Evolutionary conservation across 2,113 vertebrate genomes (phyloP), one percentile per base, ranked within the genome.

Genomic region (Tetraodon nigroviridis): DNA sequence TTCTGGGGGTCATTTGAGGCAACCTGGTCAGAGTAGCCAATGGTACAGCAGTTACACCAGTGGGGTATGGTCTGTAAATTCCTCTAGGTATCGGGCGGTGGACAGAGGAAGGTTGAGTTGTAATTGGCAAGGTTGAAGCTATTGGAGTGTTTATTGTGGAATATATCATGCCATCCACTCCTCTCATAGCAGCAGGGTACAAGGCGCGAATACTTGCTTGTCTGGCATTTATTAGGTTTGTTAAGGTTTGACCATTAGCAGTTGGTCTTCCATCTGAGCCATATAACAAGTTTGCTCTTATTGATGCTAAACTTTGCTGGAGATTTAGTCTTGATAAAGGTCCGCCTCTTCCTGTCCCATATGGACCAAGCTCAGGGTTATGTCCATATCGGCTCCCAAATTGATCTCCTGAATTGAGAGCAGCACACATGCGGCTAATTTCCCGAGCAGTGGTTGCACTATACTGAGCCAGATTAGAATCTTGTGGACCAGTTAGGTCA

Each of bases 61-160:
- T 88, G 7, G 90, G 84, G 0, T 93, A 96, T 64, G 95, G 93
- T 74, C 94, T 91, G 50, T 95, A 97, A 20, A 95, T 83, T 81
- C 92, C 91, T 44, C 92, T 93, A 54, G 96, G 89, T 90, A 95
- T 92, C 50, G 95, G 93, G 46, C 90, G 90, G 45, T 98, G 64
- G 22, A 94, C 94, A 0, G 96, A 92, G 32, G 92, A 87, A 0
- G 97, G 97, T 82, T 99, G 97, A 29, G 97, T 99, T 73, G 97
- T 99, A 84, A 99, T 98, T 86, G 97, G 97, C 80, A 99, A 93
- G 0, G 97, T 99, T 57, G 97, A 98, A 37, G 95, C 95, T 2
- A 99, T 99, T 5, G 97, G 97, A 4, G 95, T 94, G 58, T 96
- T 99, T 71, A 99, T 99, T 22, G 96, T 99, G 11, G 97, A 99